A percentile compares a stretch with the other conserved stretches of the same genome.
phyloP scores from a whole-genome alignment of 2,888 invertebrate genomes.

The Athalia cordata region DNA sequence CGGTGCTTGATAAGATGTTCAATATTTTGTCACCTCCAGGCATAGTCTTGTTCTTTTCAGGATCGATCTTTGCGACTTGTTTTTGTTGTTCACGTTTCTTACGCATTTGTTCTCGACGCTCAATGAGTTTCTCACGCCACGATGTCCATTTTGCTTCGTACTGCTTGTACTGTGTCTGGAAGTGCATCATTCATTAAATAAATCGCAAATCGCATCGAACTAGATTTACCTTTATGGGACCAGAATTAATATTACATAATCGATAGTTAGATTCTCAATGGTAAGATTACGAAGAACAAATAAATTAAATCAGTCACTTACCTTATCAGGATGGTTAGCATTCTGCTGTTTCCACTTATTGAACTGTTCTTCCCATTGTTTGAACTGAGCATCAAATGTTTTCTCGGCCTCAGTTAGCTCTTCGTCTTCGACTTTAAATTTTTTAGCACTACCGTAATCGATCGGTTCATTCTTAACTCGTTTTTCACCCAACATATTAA shows the following conservation, averaged over 20 bases:
- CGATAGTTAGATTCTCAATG: neutral
- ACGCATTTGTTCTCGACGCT: conserved; percentile 88
- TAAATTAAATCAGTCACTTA: conserved; percentile 64
- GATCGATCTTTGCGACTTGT: conserved; percentile 64
- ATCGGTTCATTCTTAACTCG: conserved; percentile 59
- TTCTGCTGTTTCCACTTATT: conserved; percentile 94
- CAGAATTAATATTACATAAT: neutral
- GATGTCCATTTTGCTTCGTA: conserved; percentile 93
- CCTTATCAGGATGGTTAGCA: conserved; percentile 92
- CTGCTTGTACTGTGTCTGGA: conserved; percentile 81
- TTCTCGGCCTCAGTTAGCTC: conserved; percentile 82
- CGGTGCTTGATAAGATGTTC: conserved; percentile 68
- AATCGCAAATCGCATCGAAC: neutral
- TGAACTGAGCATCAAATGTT: conserved; percentile 91
- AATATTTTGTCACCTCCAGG: conserved; percentile 70
- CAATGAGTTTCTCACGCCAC: conserved; percentile 86
- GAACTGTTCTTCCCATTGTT: conserved; percentile 94
- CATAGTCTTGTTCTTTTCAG: conserved; percentile 66
- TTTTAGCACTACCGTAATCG: conserved; percentile 67
- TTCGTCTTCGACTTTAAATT: conserved; percentile 67
- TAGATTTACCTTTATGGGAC: neutral
- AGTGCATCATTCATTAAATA: conserved; percentile 46
- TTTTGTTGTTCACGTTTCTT: conserved; percentile 76
- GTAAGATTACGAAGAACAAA: neutral
- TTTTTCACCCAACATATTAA: conserved; percentile 57